Conservation (phyloP, 2,888 invertebrate genomes). For the Drosophila neoperkinsi region DNA sequence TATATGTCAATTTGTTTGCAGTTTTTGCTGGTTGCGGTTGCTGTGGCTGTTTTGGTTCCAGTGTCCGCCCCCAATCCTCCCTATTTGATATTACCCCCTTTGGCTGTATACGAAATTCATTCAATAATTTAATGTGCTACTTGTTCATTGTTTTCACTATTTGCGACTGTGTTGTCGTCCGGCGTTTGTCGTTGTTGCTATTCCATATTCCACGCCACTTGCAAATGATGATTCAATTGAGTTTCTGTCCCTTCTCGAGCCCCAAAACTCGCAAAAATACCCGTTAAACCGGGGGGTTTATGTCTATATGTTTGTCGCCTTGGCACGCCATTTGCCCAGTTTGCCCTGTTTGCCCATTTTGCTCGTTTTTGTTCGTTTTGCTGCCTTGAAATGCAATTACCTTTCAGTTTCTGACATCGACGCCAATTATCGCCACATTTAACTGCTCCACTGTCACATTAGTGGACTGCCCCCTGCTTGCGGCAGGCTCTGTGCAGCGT, state of each 20-base stretch:
- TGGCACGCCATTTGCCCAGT: conserved; percentile 52
- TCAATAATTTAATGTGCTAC: conserved; percentile 72
- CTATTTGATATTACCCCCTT: neutral
- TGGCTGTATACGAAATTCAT: conserved; percentile 68
- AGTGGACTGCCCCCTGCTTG: neutral
- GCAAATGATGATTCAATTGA: conserved; percentile 72
- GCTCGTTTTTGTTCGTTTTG: conserved; percentile 37
- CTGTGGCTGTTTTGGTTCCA: conserved; percentile 11
- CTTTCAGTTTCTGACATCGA: conserved; percentile 51
- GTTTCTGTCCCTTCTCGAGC: neutral
- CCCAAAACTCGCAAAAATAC: neutral
- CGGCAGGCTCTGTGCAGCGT: neutral
- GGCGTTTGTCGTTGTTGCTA: conserved; percentile 19
- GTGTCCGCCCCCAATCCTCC: neutral
- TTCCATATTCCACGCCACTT: conserved; percentile 18
- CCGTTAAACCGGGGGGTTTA: conserved; percentile 22
- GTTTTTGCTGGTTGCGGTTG: conserved; percentile 51
- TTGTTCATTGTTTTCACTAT: conserved; percentile 64
- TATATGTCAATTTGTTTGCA: conserved; percentile 67
- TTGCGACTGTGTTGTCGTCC: conserved; percentile 19
- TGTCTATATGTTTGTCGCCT: conserved; percentile 13
- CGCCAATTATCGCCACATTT: conserved; percentile 59
- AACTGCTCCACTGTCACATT: conserved; percentile 26
- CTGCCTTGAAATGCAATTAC: conserved; percentile 62
- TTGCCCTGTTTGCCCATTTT: conserved; percentile 36